These are phyloP conservation scores for Leptinotarsa lineolata DNA, from an alignment of 1,140 invertebrate genomes.

Conservation along the genomic window DNA sequence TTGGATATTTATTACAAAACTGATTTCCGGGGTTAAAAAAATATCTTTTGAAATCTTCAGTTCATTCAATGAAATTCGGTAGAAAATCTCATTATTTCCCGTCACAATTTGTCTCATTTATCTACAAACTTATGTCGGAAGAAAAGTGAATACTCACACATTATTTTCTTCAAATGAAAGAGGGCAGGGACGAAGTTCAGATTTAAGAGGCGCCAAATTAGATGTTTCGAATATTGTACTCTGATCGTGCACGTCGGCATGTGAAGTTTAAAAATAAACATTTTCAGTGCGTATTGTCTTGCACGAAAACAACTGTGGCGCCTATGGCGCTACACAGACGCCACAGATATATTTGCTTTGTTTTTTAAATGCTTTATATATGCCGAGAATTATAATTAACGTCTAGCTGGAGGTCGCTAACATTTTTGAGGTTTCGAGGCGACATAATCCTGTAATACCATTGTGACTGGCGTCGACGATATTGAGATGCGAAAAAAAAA, in stretches of 20 bases:
- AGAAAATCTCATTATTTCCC: no score
- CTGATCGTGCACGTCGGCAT: constrained; percentile 10
- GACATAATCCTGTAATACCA: constrained; percentile 1
- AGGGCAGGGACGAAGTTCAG: constrained; percentile 3
- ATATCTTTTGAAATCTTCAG: no score
- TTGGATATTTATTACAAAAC: no score
- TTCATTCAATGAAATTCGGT: no score
- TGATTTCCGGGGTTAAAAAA: no score
- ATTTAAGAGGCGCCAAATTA: constrained; percentile 13
- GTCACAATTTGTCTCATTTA: no score
- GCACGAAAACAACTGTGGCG: constrained; percentile 27
- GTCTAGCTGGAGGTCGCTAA: constrained; percentile 19
- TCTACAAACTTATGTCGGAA: no score
- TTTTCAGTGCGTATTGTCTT: constrained; percentile 28
- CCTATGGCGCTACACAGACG: constrained; percentile 21
- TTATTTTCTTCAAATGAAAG: no score
- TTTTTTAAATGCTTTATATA: constrained; percentile 23
- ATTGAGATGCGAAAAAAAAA: no score
- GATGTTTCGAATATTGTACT: constrained; percentile 4
- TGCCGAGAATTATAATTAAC: constrained; percentile 22
- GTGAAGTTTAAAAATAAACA: constrained; percentile 21
- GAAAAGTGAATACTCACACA: no score
- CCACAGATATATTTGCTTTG: constrained; percentile 23
- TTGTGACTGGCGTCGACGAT: neutral
- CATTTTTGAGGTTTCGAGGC: constrained; percentile 17